Evolutionary conservation across 2,113 vertebrate species (phyloP).

Genomic region (Cheilinus undulatus): DNA sequence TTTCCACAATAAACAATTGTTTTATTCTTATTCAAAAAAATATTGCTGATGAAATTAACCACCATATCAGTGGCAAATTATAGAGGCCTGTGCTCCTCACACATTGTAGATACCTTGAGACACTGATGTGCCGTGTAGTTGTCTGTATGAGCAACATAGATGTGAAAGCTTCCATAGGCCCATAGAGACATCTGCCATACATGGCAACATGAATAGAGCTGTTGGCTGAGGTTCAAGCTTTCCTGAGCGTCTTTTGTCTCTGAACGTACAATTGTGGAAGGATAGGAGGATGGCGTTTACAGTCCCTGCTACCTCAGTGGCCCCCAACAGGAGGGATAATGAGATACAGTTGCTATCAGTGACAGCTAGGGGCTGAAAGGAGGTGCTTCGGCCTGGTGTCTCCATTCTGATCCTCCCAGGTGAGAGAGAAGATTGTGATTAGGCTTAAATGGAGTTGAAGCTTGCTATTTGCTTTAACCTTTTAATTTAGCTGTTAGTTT

Average conservation of each 20-base stretch:
- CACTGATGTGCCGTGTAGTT: constrained; percentile 15
- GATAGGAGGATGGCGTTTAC: constrained; percentile 72
- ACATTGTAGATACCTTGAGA: constrained; percentile 45
- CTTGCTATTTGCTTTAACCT: too few species aligned
- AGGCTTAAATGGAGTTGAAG: background rate
- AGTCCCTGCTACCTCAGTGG: constrained; percentile 54
- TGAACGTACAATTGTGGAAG: constrained; percentile 64
- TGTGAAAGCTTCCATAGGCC: constrained; percentile 68
- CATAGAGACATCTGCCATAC: constrained; percentile 77
- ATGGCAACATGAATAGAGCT: constrained; percentile 70
- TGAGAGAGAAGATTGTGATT: constrained; percentile 49
- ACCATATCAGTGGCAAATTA: too few species aligned
- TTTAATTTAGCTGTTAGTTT: too few species aligned
- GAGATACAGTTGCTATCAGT: constrained; percentile 81
- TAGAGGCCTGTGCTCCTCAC: constrained; percentile 24
- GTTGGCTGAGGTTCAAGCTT: constrained; percentile 77
- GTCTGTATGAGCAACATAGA: constrained; percentile 48
- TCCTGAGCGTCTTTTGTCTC: constrained; percentile 71
- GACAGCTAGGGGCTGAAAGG: constrained; percentile 68
- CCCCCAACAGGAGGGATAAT: constrained; percentile 73
- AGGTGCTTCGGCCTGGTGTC: constrained; percentile 44
- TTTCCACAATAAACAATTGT: too few species aligned
- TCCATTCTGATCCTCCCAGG: constrained; percentile 54
- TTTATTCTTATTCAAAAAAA: too few species aligned
- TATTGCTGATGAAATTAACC: too few species aligned